Evolutionary conservation across 2,113 vertebrate species (phyloP).

Genomic region (Rynchops niger): DNA sequence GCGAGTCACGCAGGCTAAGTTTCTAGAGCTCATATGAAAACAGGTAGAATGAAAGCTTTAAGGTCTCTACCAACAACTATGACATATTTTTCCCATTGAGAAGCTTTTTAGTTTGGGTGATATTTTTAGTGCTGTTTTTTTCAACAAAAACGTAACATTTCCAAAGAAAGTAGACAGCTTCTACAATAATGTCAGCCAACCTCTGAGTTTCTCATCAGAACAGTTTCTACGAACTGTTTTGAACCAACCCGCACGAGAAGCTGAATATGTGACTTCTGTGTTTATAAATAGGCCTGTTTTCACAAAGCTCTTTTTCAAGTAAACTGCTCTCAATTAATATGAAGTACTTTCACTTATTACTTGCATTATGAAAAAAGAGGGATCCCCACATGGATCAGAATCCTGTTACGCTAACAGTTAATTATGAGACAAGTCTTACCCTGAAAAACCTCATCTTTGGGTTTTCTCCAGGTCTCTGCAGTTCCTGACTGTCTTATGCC

Average conservation of each 20-base stretch:
- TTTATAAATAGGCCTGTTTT: not conserved
- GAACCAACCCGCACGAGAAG: not conserved
- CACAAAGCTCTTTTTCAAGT: not conserved
- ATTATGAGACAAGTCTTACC: not conserved
- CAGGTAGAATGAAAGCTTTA: not conserved
- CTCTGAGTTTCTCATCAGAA: not conserved
- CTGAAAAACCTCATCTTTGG: not conserved
- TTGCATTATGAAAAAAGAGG: not conserved
- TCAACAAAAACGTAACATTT: not conserved
- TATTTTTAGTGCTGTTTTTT: not conserved
- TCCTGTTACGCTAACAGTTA: not conserved
- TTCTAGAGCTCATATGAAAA: not conserved
- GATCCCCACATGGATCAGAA: not conserved
- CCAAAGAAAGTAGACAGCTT: not conserved
- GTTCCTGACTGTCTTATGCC: not conserved
- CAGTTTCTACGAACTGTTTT: not conserved
- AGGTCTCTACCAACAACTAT: not conserved
- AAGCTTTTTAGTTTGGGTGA: not conserved
- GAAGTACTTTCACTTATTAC: not conserved
- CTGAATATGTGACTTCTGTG: not conserved
- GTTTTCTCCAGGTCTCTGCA: not conserved
- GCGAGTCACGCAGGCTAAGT: not conserved
- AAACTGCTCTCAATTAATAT: not conserved
- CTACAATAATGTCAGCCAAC: not conserved
- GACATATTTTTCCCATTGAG: not conserved